A percentile compares a stretch with the other conserved stretches of the same genome.
Evolutionary conservation across 1,140 invertebrate genomes (phyloP).

Genomic region (Helicoverpa armigera): DNA sequence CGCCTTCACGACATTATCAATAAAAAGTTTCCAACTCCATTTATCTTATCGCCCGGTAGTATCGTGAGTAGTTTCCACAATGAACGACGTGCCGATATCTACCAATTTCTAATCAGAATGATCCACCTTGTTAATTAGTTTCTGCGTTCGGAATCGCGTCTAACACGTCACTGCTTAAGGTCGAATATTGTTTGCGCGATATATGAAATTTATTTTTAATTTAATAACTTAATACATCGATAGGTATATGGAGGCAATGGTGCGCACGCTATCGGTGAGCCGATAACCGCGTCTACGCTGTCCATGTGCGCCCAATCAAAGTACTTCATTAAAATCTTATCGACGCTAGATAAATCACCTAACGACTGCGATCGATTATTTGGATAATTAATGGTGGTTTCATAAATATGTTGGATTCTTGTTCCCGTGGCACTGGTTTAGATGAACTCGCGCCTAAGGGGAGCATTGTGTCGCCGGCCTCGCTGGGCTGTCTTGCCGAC

Average conservation of each 20-base stretch:
- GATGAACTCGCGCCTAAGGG: slow-evolving; percentile 51
- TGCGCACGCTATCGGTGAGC: slow-evolving; percentile 74
- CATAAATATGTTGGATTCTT: slow-evolving; percentile 80
- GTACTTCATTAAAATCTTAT: slow-evolving; percentile 87
- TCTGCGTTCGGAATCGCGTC: slow-evolving; percentile 55
- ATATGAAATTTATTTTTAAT: slow-evolving; percentile 81
- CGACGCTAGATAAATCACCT: slow-evolving; percentile 84
- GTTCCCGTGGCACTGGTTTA: slow-evolving; percentile 61
- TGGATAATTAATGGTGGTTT: slow-evolving; percentile 83
- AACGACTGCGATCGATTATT: slow-evolving; percentile 85
- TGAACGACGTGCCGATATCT: slow-evolving; percentile 85
- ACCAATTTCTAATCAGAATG: slow-evolving; percentile 85
- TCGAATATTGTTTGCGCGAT: slow-evolving; percentile 58
- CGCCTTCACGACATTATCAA: slow-evolving; percentile 75
- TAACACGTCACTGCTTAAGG: slow-evolving; percentile 59
- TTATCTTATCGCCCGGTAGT: slow-evolving; percentile 84
- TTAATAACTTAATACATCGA: slow-evolving; percentile 84
- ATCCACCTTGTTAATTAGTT: slow-evolving; percentile 82
- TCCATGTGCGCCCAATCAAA: slow-evolving; percentile 83
- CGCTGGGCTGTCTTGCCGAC: background rate
- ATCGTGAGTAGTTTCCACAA: slow-evolving; percentile 84
- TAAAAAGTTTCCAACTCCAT: slow-evolving; percentile 79
- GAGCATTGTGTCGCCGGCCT: slow-evolving; percentile 42
- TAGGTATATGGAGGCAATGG: slow-evolving; percentile 82
- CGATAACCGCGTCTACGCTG: slow-evolving; percentile 75